phyloP scores from a whole-genome alignment of 2,797 vertebrate species.

The Rhynchonycteris naso region DNA sequence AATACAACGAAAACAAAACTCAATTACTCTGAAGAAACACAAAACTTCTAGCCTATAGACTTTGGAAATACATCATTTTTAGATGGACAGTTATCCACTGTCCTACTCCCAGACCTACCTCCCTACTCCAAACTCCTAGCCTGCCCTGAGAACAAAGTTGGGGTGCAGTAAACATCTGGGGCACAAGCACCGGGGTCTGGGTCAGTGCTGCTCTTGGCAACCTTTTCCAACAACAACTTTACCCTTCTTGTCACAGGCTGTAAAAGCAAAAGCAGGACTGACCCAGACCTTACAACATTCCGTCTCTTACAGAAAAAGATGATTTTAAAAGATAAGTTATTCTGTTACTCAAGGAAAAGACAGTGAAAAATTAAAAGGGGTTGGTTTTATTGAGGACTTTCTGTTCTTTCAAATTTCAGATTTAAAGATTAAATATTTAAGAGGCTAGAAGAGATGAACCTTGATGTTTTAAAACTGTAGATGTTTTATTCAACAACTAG shows the following conservation, averaged over 20 bases:
- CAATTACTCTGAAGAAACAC: not conserved
- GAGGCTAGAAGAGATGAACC: not conserved
- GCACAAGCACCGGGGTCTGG: too few species aligned
- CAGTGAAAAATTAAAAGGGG: not conserved
- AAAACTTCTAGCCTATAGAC: not conserved
- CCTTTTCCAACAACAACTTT: not conserved
- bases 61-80: not conserved
- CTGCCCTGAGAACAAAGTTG: not conserved
- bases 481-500: not conserved
- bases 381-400: not conserved
- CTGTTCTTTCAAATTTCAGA: not conserved
- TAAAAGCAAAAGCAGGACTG: not conserved
- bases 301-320: not conserved
- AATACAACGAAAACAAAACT: slow-evolving; percentile 21
- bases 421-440: not conserved
- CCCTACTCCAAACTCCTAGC: not conserved
- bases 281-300: not conserved
- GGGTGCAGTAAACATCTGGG: not conserved
- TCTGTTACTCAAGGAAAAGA: not conserved
- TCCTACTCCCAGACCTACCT: not conserved
- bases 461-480: not conserved
- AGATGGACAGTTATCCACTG: not conserved
- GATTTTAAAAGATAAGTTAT: not conserved
- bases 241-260: not conserved
- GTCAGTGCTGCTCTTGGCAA: not conserved